A percentile compares a stretch with the other conserved stretches of the same genome.
phyloP scores from a whole-genome alignment of 2,888 invertebrate species.

The Liopterus haemorrhoidalis region DNA sequence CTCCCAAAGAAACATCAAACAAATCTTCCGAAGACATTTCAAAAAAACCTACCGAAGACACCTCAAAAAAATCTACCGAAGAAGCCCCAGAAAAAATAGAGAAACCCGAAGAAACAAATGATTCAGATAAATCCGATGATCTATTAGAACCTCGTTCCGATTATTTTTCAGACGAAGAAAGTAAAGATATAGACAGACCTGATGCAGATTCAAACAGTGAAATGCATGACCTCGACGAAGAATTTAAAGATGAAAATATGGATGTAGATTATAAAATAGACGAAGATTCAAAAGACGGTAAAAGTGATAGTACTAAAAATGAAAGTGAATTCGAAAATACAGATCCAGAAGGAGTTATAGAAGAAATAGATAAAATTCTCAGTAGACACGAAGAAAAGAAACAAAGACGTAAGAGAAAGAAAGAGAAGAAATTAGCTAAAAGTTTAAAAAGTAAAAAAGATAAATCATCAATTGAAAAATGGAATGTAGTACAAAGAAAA shows the following conservation, averaged over 20 bases:
- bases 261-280: background rate
- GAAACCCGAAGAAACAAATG: conserved; percentile 4
- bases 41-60: background rate
- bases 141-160: background rate
- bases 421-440: conserved; percentile 29
- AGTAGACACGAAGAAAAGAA: conserved; percentile 4
- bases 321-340: conserved; percentile 21
- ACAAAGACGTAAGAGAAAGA: conserved; percentile 7
- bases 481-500: conserved; percentile 14
- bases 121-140: background rate
- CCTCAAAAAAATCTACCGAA: background rate
- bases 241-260: conserved; percentile 1
- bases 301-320: conserved; percentile 16
- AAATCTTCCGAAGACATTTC: background rate
- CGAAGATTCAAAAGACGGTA: conserved; percentile 3
- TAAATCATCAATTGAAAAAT: background rate
- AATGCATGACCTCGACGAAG: conserved; percentile 3
- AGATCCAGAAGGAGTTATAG: conserved; percentile 19
- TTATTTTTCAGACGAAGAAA: too few relatives aligned
- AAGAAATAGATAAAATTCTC: conserved; percentile 7
- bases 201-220: too few relatives aligned
- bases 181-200: background rate
- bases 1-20: conserved; percentile 3
- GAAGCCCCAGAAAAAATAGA: background rate
- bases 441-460: conserved; percentile 32